A percentile compares a stretch with the other conserved stretches of the same genome.
Conservation (phyloP, 2,113 vertebrate genomes). For the Neogale vison region DNA sequence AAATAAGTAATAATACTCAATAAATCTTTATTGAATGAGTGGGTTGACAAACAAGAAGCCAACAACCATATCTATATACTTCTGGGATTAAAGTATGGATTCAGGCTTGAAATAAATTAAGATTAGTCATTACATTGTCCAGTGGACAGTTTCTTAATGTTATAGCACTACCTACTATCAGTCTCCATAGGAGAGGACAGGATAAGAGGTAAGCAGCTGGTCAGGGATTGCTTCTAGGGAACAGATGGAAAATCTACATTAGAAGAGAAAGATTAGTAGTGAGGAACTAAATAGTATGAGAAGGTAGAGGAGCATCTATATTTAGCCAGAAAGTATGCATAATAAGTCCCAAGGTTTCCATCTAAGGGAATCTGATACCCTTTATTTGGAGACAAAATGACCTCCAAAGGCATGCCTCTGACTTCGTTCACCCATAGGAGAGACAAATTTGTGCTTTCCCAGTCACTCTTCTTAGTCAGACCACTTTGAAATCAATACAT, state of each 20-base stretch:
- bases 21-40: neutral
- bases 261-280: conserved; percentile 42
- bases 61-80: neutral
- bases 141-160: conserved; percentile 63
- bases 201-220: conserved; percentile 66
- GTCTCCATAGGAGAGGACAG: conserved; percentile 59
- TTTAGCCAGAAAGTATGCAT: neutral
- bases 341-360: conserved; percentile 13
- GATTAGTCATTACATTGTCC: conserved; percentile 74
- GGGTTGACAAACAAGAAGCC: neutral
- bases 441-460: neutral
- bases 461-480: neutral
- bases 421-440: neutral
- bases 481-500: too few relatives aligned
- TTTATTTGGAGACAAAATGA: neutral
- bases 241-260: conserved; percentile 61
- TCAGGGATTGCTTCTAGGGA: conserved; percentile 75
- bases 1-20: neutral
- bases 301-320: conserved; percentile 67
- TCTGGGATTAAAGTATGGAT: conserved; percentile 67
- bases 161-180: conserved; percentile 60
- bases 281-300: conserved; percentile 67
- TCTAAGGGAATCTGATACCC: neutral
- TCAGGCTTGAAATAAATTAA: conserved; percentile 77
- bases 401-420: neutral